Evolutionary conservation across 2,113 vertebrate genomes (phyloP).

Genomic region (Carollia perspicillata): DNA sequence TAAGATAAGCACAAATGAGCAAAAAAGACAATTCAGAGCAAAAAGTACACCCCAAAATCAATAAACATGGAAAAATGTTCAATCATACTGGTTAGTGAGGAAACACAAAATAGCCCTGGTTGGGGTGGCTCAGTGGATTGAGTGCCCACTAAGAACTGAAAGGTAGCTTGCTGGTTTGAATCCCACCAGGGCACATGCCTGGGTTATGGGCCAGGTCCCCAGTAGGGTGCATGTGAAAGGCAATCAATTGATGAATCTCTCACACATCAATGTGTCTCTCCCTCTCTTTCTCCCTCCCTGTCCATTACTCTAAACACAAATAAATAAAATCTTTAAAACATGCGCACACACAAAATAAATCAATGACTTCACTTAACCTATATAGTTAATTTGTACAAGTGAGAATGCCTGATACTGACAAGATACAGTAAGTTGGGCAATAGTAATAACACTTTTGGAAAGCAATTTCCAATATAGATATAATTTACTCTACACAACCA

Average conservation of each 20-base stretch:
- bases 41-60: not conserved
- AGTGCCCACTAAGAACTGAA: no score
- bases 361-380: not conserved
- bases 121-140: no score
- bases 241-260: no score
- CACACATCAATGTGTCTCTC: no score
- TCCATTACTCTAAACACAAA: no score
- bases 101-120: not conserved
- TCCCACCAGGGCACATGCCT: no score
- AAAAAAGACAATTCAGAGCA: not conserved
- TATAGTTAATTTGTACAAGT: not conserved
- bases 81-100: not conserved
- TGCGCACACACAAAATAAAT: not conserved
- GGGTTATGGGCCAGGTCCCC: no score
- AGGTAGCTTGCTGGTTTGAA: no score
- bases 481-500: not conserved
- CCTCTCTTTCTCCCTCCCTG: no score
- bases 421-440: not conserved
- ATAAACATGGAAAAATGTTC: not conserved
- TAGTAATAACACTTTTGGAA: not conserved
- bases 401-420: not conserved
- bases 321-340: not conserved
- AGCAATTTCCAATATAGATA: not conserved
- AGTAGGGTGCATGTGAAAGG: no score
- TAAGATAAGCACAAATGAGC: not conserved